A percentile compares a stretch with the other conserved stretches of the same genome.
These are phyloP conservation scores for Euborellia annulipes DNA, from an alignment of 1,140 invertebrate genomes.

Conservation along the genomic window DNA sequence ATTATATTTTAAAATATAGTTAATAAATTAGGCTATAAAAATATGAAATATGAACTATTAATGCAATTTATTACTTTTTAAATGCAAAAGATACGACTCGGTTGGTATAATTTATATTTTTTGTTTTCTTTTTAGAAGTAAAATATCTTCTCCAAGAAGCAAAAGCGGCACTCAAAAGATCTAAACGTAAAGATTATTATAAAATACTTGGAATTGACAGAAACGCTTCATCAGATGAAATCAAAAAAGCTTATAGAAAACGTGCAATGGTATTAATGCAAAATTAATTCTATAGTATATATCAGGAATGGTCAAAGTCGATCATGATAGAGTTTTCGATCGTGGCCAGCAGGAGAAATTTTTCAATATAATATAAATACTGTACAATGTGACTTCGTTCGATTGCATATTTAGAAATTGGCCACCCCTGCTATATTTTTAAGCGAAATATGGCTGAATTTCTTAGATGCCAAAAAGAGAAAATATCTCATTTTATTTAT, in stretches of 20 bases:
- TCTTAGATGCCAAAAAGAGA: too few relatives aligned
- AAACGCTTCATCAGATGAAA: conserved; percentile 78
- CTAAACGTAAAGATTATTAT: conserved; percentile 96
- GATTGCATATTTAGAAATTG: too few relatives aligned
- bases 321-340: too few relatives aligned
- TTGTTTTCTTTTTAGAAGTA: conserved; percentile 41
- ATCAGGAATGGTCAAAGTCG: too few relatives aligned
- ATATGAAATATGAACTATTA: neutral
- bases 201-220: conserved; percentile 82
- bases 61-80: neutral
- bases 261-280: conserved; percentile 33
- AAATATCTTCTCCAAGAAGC: conserved; percentile 66
- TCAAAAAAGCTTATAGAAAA: conserved; percentile 93
- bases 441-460: too few relatives aligned
- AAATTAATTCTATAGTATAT: neutral
- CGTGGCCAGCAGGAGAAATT: too few relatives aligned
- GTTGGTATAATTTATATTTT: too few relatives aligned
- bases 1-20: conserved; percentile 1
- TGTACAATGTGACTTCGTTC: too few relatives aligned
- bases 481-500: too few relatives aligned
- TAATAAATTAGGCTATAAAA: neutral
- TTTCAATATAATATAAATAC: too few relatives aligned
- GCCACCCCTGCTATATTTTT: too few relatives aligned
- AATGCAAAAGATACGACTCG: too few relatives aligned
- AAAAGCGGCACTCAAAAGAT: conserved; percentile 72